Evolutionary conservation across 1,140 invertebrate species (phyloP).

Genomic region (Parapsyche elsis): DNA sequence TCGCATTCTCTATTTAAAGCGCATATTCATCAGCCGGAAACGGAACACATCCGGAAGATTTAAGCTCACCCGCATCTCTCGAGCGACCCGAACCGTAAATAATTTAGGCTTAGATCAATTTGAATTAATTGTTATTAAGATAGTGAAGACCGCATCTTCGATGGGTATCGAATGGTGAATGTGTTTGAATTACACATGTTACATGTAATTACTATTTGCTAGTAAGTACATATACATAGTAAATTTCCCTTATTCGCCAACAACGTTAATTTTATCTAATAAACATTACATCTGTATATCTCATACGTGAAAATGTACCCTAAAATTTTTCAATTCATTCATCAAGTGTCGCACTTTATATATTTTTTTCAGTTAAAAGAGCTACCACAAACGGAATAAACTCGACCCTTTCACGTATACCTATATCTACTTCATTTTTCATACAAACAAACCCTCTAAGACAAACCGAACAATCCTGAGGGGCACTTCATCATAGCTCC

Average conservation of each 20-base stretch:
- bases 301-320: too few species aligned
- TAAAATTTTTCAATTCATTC: too few species aligned
- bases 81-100: not conserved
- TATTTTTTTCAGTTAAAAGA: too few species aligned
- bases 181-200: not conserved
- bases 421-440: slow-evolving; percentile 4
- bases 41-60: not conserved
- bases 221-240: too few species aligned
- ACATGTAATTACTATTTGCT: too few species aligned
- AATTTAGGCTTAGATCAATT: not conserved
- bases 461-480: slow-evolving; percentile 18
- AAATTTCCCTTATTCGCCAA: too few species aligned
- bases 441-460: slow-evolving; percentile 18
- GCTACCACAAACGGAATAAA: not conserved
- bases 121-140: slow-evolving; percentile 5
- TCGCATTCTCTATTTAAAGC: too few species aligned
- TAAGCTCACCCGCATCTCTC: not conserved
- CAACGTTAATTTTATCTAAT: too few species aligned
- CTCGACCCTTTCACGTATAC: not conserved
- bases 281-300: too few species aligned
- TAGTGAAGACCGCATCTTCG: not conserved
- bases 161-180: not conserved
- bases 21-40: not conserved
- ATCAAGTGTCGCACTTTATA: too few species aligned
- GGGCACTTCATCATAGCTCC: slow-evolving; percentile 18